Evolutionary conservation across 2,113 vertebrate species (phyloP), one percentile per base, ranked within the genome.

Genomic region (Gavialis gangeticus): DNA sequence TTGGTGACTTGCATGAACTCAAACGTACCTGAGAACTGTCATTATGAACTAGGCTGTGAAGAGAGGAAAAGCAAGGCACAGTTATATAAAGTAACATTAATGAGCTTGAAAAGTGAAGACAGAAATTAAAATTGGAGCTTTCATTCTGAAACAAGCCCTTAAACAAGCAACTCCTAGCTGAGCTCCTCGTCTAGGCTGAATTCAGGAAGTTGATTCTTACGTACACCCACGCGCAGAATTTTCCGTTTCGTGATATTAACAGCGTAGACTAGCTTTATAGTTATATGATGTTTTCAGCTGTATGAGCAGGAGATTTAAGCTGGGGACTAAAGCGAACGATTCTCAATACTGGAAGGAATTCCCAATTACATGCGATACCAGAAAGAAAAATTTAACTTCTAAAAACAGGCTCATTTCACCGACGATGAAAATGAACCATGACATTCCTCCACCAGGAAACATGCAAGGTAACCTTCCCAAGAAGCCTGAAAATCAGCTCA

Each of bases 41-140:
- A 83, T 91, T 59, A 91, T 83, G 86, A 84, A 46, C 66, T 69
- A 57, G 78, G 67, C 54, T 82, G 79, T 79, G 88, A 79, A 82
- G 82, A 75, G 73, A 76, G 57, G 87, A 84, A 34, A 69, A 62
- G 57, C 37, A 82, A 60, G 54, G 71, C 59, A 82, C 93, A 89
- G 85, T 94, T 87, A 94, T 56, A 27, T 75, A 80, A 76, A 82
- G 83, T 54, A 90, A 91, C 84, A 93, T 58, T 57, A 69, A 75
- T 54, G 62, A 71, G 87, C 59, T 57, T 64, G 62, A 85, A 57
- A 71, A 85, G 85, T 69, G 86, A 63, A 73, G 73, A 79, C 64
- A 59, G 73, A 79, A 80, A 79, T 85, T 85, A 78, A 90, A 77
- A 94, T 84, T 82, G 83, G 59, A n/a, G 62, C 87, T 94, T 94